Conservation (phyloP, 2,888 invertebrate species). For the Athalia cordata region DNA sequence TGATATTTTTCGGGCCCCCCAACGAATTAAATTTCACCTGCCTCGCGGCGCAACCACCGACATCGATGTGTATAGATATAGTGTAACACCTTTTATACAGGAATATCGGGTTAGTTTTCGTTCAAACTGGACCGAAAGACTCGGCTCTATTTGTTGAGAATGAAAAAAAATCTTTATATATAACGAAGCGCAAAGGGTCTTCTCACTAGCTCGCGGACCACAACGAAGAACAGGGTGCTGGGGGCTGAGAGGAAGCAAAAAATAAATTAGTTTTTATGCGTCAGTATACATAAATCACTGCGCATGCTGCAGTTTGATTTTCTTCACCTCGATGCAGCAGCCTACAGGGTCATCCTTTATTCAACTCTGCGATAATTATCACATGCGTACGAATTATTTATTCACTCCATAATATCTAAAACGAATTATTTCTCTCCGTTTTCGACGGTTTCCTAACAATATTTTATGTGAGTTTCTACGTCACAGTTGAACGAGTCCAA, state of each 20-base stretch:
- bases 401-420: no score
- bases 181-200: conserved; percentile 14
- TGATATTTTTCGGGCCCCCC: conserved; percentile 37
- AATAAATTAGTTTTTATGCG: conserved; percentile 50
- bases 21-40: conserved; percentile 42
- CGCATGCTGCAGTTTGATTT: background rate
- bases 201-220: conserved; percentile 31
- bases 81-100: background rate
- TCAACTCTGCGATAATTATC: no score
- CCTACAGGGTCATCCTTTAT: no score
- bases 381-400: no score
- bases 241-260: conserved; percentile 44
- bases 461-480: no score
- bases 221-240: conserved; percentile 50
- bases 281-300: background rate
- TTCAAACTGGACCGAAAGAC: conserved; percentile 1
- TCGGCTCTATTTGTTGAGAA: background rate
- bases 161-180: background rate
- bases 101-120: conserved; percentile 27
- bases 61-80: conserved; percentile 10
- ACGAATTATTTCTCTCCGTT: no score
- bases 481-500: no score
- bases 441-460: no score
- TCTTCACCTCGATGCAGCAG: background rate
- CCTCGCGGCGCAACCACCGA: background rate